Evolutionary conservation across 2,797 vertebrate genomes (phyloP).

Genomic region (Odontamblyopus lacepedii): DNA sequence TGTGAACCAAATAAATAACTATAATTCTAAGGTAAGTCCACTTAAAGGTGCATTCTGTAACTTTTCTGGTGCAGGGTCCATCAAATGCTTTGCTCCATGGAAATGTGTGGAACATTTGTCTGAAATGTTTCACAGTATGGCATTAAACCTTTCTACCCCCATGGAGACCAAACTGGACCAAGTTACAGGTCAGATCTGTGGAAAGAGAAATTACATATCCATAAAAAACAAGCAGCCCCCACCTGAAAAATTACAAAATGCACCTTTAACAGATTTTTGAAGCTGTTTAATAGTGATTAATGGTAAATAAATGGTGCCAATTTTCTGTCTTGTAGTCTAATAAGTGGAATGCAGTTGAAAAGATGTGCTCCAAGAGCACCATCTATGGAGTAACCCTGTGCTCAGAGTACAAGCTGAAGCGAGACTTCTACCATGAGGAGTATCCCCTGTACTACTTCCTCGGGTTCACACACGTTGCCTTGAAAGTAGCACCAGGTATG

Average conservation of each 20-base stretch:
- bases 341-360: slow-evolving; percentile 46
- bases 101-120: no score
- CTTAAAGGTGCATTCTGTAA: no score
- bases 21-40: neutral
- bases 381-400: slow-evolving; percentile 72
- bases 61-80: no score
- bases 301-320: slow-evolving; percentile 1
- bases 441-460: slow-evolving; percentile 78
- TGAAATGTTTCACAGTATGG: no score
- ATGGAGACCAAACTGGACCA: no score
- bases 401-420: slow-evolving; percentile 65
- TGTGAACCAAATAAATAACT: neutral
- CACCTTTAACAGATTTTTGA: no score
- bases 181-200: no score
- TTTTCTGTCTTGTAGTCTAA: slow-evolving; percentile 40
- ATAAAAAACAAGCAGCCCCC: no score
- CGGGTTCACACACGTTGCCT: slow-evolving; percentile 65
- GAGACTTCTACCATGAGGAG: slow-evolving; percentile 66
- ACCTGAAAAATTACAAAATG: no score
- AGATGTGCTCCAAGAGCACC: slow-evolving; percentile 57
- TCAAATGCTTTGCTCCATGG: no score
- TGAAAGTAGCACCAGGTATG: slow-evolving; percentile 72
- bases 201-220: no score
- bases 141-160: no score
- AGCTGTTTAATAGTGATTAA: neutral